Percentiles rank a stretch among this genome's conserved stretches.
Evolutionary conservation across 2,888 invertebrate species (phyloP).

Genomic region (Andrena hattorfiana): DNA sequence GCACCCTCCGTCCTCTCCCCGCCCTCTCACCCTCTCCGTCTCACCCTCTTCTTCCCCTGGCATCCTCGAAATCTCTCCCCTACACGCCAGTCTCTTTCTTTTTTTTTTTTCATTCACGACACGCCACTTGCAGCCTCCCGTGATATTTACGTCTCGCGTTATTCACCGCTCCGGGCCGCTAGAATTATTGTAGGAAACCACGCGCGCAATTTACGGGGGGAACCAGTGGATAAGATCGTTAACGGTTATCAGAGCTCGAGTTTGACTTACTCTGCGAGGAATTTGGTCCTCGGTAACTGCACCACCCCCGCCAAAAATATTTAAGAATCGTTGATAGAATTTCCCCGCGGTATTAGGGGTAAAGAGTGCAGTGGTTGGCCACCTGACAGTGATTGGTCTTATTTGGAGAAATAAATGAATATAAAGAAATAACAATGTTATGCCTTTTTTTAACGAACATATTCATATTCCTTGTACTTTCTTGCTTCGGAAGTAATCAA

Average conservation of each 20-base stretch:
- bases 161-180: conserved; percentile 8
- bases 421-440: no score
- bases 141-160: conserved; percentile 44
- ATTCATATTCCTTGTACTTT: no score
- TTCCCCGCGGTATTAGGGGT: conserved; percentile 14
- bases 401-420: no score
- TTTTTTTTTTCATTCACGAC: not conserved
- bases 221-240: not conserved
- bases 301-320: not conserved
- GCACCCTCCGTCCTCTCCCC: not conserved
- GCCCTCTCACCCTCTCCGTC: not conserved
- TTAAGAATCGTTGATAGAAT: not conserved
- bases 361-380: no score
- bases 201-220: not conserved
- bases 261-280: no score
- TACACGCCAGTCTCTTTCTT: conserved; percentile 2
- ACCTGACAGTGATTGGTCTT: no score
- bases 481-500: no score
- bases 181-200: not conserved
- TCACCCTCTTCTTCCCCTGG: not conserved
- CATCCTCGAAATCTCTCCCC: conserved; percentile 32
- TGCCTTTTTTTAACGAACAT: no score
- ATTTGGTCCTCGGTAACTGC: not conserved
- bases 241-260: no score
- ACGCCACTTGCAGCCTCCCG: conserved; percentile 33